Evolutionary conservation across 2,797 vertebrate species (phyloP).

Genomic region (Rhynchonycteris naso): DNA sequence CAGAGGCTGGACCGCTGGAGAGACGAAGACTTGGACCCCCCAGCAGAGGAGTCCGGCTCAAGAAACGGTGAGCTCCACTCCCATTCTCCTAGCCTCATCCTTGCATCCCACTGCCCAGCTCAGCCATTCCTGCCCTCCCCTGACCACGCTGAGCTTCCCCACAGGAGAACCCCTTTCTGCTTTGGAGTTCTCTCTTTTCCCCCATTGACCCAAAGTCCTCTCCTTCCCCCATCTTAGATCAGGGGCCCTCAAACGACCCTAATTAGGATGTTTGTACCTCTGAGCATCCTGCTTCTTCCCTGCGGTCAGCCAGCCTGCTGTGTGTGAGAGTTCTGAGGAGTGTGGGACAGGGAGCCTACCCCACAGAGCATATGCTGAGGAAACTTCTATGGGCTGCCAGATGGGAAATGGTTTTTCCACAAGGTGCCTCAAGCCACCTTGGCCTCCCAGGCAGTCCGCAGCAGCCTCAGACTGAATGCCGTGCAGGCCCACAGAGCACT

Average conservation of each 20-base stretch:
- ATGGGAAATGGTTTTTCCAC: conserved; percentile 80
- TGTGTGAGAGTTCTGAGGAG: background rate
- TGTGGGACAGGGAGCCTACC: background rate
- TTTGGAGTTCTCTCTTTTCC: background rate
- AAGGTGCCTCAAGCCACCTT: conserved; percentile 53
- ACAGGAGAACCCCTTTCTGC: background rate
- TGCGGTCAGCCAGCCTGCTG: background rate
- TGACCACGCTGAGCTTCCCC: background rate
- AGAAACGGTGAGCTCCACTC: conserved; percentile 74
- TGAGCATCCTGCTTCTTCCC: background rate
- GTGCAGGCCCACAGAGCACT: background rate
- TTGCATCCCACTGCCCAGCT: background rate
- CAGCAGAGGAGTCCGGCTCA: conserved; percentile 66
- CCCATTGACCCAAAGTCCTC: background rate
- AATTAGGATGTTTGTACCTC: conserved; percentile 15
- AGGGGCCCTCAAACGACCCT: background rate
- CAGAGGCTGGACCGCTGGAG: conserved; percentile 51
- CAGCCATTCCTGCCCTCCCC: background rate
- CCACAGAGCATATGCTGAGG: background rate
- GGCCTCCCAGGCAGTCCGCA: conserved; percentile 1
- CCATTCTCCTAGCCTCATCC: background rate
- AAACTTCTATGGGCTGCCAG: conserved; percentile 61
- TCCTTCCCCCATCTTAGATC: background rate
- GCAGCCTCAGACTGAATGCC: background rate
- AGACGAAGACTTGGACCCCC: conserved; percentile 71